Evolutionary conservation across 1,140 invertebrate genomes (phyloP).

Genomic region (Acromyrmex charruanus): DNA sequence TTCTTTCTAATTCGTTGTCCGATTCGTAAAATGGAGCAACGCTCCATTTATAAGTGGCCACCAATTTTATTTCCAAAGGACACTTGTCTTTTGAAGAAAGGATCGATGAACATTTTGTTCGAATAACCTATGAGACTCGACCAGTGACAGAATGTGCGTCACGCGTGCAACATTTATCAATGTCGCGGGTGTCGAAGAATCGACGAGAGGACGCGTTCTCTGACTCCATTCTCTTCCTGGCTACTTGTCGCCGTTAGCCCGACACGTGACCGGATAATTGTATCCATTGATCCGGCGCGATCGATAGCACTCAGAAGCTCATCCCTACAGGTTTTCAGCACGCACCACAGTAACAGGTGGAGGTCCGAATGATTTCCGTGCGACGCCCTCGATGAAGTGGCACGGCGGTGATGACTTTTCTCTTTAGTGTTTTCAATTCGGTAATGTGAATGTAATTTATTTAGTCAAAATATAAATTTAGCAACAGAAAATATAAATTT

Average conservation of each 20-base stretch:
- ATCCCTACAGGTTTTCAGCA: conserved; percentile 63
- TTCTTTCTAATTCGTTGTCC: not conserved
- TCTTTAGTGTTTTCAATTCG: not conserved
- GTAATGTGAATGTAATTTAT: not conserved
- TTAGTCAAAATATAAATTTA: not conserved
- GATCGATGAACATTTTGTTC: not conserved
- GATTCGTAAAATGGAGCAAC: not conserved
- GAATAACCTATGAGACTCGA: conserved; percentile 37
- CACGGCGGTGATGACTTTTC: not conserved
- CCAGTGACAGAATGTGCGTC: conserved; percentile 60
- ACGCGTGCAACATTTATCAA: conserved; percentile 81
- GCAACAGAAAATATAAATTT: not conserved
- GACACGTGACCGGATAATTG: conserved; percentile 82
- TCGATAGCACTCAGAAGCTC: conserved; percentile 58
- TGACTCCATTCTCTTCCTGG: conserved; percentile 52
- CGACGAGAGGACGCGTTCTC: conserved; percentile 70
- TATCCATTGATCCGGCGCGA: conserved; percentile 75
- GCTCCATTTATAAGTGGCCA: not conserved
- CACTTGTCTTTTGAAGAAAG: not conserved
- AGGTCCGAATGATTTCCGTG: conserved; percentile 21
- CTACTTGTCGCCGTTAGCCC: conserved; percentile 57
- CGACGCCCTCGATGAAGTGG: not conserved
- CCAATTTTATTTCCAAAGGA: not conserved
- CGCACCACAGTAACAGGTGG: conserved; percentile 54
- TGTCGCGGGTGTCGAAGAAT: conserved; percentile 44